Evolutionary conservation across 1,140 invertebrate genomes (phyloP).

Genomic region (Phymastichus coffea): DNA sequence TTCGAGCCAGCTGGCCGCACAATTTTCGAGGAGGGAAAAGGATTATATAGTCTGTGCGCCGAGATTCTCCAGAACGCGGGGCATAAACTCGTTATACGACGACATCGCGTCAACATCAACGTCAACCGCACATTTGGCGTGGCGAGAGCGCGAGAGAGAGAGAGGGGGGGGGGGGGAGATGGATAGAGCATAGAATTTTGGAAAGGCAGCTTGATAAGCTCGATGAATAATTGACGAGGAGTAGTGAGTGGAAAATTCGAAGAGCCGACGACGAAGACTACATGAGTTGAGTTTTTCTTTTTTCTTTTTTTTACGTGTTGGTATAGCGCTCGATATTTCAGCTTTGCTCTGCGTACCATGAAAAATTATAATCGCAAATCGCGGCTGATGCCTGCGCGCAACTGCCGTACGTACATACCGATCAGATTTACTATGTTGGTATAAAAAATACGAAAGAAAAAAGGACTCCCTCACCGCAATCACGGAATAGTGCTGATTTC

Average conservation of each 20-base stretch:
- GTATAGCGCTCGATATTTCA: slow-evolving; percentile 27
- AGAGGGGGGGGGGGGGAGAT: neutral
- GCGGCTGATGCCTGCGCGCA: no score
- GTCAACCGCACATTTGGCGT: neutral
- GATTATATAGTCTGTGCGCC: no score
- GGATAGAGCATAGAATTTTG: neutral
- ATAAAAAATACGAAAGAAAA: no score
- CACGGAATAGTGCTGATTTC: no score
- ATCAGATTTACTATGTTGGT: no score
- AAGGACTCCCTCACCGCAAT: no score
- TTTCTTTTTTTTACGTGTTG: slow-evolving; percentile 25
- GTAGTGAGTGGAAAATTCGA: neutral
- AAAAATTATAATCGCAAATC: no score
- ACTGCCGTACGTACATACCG: no score
- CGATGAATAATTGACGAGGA: slow-evolving; percentile 18
- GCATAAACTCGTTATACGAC: slow-evolving; percentile 6
- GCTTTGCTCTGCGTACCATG: no score
- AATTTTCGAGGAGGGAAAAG: no score
- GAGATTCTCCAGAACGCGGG: neutral
- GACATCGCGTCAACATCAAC: neutral
- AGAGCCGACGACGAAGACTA: neutral
- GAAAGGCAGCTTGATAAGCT: neutral
- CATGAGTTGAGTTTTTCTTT: no score
- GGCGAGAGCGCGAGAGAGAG: neutral
- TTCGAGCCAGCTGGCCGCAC: no score